phyloP scores from a whole-genome alignment of 1,140 invertebrate species.

The Halotydeus destructor region DNA sequence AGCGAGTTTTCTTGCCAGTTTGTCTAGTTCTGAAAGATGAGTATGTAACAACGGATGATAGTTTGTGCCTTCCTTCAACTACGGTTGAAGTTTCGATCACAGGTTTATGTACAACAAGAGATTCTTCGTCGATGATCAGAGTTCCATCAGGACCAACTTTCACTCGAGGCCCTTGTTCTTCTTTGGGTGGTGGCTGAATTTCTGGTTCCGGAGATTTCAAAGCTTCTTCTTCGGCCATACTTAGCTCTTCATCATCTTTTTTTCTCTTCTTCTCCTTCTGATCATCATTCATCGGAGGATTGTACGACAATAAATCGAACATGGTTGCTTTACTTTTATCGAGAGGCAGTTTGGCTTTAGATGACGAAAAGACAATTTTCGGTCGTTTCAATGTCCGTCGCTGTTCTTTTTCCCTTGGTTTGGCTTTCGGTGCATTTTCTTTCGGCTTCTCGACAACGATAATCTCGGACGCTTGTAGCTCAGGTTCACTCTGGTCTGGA shows the following conservation, averaged over 20 bases:
- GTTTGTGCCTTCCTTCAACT: slow-evolving; percentile 25
- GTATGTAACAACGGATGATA: not conserved
- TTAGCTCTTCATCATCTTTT: slow-evolving; percentile 14
- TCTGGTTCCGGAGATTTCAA: slow-evolving; percentile 19
- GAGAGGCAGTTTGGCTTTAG: too few relatives aligned
- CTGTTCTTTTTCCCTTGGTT: too few relatives aligned
- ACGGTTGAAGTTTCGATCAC: slow-evolving; percentile 35
- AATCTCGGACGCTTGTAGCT: too few relatives aligned
- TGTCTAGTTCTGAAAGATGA: slow-evolving; percentile 12
- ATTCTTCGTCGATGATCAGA: slow-evolving; percentile 52
- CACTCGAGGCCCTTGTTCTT: slow-evolving; percentile 52
- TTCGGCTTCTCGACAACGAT: too few relatives aligned
- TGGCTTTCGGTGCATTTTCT: too few relatives aligned
- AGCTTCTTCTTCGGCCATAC: slow-evolving; percentile 1
- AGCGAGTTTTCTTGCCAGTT: slow-evolving; percentile 1
- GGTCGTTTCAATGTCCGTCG: too few relatives aligned
- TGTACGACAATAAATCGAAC: slow-evolving; percentile 24
- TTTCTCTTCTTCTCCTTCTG: slow-evolving; percentile 11
- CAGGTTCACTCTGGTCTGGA: too few relatives aligned
- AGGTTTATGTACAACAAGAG: slow-evolving; percentile 5
- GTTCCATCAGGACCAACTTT: slow-evolving; percentile 69
- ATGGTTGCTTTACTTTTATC: slow-evolving; percentile 22
- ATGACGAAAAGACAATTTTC: too few relatives aligned
- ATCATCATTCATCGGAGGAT: slow-evolving; percentile 20
- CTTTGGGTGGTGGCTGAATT: too few relatives aligned